Evolutionary conservation across 2,113 vertebrate species (phyloP).

Genomic region (Cariama cristata): DNA sequence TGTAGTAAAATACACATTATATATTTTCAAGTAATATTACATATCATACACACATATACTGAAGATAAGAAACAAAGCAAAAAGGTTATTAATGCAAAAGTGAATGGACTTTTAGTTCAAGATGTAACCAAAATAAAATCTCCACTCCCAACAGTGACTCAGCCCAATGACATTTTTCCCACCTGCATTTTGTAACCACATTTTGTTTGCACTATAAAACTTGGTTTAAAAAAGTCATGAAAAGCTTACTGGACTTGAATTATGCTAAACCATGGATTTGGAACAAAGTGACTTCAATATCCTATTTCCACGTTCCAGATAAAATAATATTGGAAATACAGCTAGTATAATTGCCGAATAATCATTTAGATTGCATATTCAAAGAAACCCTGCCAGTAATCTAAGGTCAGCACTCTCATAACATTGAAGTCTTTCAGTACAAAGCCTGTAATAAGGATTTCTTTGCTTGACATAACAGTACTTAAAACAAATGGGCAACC

Average conservation of each 20-base stretch:
- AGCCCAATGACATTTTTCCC: background rate
- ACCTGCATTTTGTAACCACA: background rate
- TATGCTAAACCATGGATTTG: background rate
- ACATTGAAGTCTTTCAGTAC: background rate
- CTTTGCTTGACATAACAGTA: background rate
- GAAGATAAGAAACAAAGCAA: background rate
- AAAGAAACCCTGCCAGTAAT: background rate
- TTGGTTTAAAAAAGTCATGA: background rate
- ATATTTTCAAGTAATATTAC: background rate
- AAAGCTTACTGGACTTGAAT: background rate
- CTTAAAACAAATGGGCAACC: background rate
- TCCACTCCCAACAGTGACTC: background rate
- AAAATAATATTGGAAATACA: background rate
- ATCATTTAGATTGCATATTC: background rate
- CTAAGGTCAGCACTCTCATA: background rate
- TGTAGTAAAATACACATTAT: background rate
- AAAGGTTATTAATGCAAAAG: background rate
- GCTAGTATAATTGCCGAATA: background rate
- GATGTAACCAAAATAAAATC: background rate
- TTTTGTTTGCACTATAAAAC: background rate
- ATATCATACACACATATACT: background rate
- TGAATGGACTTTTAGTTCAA: background rate
- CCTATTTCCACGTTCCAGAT: background rate
- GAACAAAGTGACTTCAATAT: background rate
- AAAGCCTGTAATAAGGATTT: background rate